Conservation (phyloP, 2,113 vertebrate species). For the Clinocottus analis region DNA sequence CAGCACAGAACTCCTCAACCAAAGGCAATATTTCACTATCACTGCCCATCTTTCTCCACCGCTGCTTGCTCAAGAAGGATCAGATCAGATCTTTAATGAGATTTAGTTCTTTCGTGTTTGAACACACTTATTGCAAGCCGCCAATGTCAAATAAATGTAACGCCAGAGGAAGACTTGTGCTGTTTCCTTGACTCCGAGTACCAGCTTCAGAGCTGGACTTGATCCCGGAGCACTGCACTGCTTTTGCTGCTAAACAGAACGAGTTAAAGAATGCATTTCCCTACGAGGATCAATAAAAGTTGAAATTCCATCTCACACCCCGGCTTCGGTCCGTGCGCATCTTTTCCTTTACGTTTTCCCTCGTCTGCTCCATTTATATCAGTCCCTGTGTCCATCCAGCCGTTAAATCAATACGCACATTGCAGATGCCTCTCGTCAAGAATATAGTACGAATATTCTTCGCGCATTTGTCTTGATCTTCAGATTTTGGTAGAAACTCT, state of each 20-base stretch:
- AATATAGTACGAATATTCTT: slow-evolving; percentile 60
- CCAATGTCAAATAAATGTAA: neutral
- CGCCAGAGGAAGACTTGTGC: neutral
- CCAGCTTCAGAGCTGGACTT: neutral
- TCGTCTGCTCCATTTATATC: slow-evolving; percentile 44
- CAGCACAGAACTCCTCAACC: no score
- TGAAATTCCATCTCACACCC: slow-evolving; percentile 38
- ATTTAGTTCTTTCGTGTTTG: neutral
- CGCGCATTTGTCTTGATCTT: slow-evolving; percentile 58
- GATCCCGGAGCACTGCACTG: neutral
- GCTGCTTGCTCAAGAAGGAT: neutral
- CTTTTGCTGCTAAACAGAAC: slow-evolving; percentile 5
- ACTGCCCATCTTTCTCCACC: neutral
- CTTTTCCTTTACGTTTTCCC: slow-evolving; percentile 36
- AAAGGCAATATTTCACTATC: neutral
- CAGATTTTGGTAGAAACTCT: slow-evolving; percentile 44
- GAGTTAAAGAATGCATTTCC: slow-evolving; percentile 35
- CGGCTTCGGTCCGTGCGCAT: slow-evolving; percentile 14
- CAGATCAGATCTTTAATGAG: neutral
- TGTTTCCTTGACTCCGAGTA: neutral
- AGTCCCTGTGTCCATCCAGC: slow-evolving; percentile 50
- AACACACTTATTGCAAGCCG: neutral
- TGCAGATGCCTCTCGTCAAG: slow-evolving; percentile 48
- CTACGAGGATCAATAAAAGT: slow-evolving; percentile 53
- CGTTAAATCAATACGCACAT: slow-evolving; percentile 64